A percentile compares a stretch with the other conserved stretches of the same genome.
phyloP scores from a whole-genome alignment of 2,113 vertebrate genomes.

The Lontra canadensis region DNA sequence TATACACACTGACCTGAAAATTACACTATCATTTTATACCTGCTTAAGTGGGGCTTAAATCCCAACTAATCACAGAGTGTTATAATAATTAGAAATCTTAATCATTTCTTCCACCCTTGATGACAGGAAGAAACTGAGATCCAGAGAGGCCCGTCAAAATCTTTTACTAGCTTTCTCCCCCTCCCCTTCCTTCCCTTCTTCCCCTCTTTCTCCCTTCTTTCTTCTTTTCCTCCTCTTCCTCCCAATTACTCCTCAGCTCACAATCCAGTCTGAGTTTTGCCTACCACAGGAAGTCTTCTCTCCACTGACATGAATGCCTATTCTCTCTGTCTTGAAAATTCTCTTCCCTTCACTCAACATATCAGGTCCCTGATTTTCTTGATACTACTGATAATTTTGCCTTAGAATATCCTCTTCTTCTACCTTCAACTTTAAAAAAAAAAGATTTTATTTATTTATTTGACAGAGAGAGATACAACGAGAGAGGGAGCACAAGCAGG shows the following conservation, averaged over 20 bases:
- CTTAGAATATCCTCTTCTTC: not conserved
- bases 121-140: not conserved
- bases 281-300: not conserved
- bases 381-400: not conserved
- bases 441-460: too few relatives aligned
- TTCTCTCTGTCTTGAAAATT: not conserved
- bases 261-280: not conserved
- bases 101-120: not conserved
- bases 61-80: not conserved
- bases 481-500: too few relatives aligned
- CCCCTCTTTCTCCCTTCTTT: not conserved
- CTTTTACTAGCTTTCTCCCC: not conserved
- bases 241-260: not conserved
- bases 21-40: not conserved
- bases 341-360: not conserved
- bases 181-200: not conserved
- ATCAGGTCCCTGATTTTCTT: not conserved
- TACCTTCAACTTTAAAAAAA: not conserved
- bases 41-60: conserved; percentile 15
- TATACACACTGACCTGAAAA: not conserved
- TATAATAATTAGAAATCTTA: not conserved
- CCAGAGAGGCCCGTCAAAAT: not conserved
- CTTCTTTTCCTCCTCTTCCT: not conserved
- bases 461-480: too few relatives aligned
- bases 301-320: not conserved